A percentile compares a stretch with the other conserved stretches of the same genome.
phyloP scores from a whole-genome alignment of 2,797 vertebrate species.

The Trematomus bernacchii region DNA sequence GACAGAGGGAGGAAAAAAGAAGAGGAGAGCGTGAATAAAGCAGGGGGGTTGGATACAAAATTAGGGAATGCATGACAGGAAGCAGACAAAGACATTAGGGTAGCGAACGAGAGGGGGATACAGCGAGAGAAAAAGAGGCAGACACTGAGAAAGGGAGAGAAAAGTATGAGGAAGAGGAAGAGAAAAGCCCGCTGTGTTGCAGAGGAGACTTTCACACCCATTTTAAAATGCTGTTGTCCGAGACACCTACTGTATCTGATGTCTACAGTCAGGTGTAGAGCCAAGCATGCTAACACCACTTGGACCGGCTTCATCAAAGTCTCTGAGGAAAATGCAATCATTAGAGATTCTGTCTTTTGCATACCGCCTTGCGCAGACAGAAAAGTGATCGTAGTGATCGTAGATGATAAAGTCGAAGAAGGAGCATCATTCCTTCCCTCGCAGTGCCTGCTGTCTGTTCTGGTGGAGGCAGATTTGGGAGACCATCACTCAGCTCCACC shows the following conservation, averaged over 20 bases:
- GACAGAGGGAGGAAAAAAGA: slow-evolving; percentile 58
- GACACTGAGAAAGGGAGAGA: slow-evolving; percentile 19
- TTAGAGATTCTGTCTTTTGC: slow-evolving; percentile 25
- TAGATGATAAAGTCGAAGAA: slow-evolving; percentile 63
- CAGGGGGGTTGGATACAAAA: slow-evolving; percentile 44
- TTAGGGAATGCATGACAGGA: slow-evolving; percentile 73
- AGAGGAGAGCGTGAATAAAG: slow-evolving; percentile 55
- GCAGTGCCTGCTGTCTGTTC: slow-evolving; percentile 39
- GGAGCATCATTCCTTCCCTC: slow-evolving; percentile 29
- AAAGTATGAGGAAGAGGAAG: slow-evolving; percentile 57
- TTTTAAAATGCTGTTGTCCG: slow-evolving; percentile 64
- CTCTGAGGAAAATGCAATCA: slow-evolving; percentile 19
- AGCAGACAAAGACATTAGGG: slow-evolving; percentile 68
- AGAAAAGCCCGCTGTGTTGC: slow-evolving; percentile 65
- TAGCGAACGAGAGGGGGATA: slow-evolving; percentile 44
- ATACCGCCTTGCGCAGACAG: slow-evolving; percentile 9
- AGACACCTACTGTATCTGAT: slow-evolving; percentile 49
- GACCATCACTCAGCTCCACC: slow-evolving; percentile 74
- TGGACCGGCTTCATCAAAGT: slow-evolving; percentile 3
- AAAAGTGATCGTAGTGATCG: slow-evolving; percentile 24
- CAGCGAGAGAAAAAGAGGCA: slow-evolving; percentile 32
- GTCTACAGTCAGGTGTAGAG: slow-evolving; percentile 28
- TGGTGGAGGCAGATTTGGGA: slow-evolving; percentile 49
- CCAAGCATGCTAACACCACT: slow-evolving; percentile 29
- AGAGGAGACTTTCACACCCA: slow-evolving; percentile 72